phyloP scores from a whole-genome alignment of 1,140 invertebrate species.

The Tetragonula clypearis region DNA sequence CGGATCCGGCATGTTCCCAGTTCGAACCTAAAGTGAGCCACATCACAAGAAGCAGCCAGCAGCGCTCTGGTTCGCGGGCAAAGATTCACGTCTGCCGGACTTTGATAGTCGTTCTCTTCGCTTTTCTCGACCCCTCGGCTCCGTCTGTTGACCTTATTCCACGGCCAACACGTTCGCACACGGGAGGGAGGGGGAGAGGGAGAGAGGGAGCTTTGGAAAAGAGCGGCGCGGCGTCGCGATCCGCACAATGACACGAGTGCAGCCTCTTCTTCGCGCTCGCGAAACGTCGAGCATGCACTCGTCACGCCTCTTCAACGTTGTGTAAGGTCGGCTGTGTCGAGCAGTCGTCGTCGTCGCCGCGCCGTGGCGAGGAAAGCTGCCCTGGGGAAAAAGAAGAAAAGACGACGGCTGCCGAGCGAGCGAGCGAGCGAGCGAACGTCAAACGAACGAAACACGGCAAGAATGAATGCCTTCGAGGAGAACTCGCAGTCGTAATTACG shows the following conservation, averaged over 20 bases:
- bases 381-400: not conserved
- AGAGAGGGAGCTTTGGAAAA: slow-evolving; percentile 17
- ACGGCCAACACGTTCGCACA: slow-evolving; percentile 22
- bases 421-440: not conserved
- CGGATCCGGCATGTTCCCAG: not conserved
- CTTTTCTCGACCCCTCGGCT: not conserved
- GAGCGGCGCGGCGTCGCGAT: slow-evolving; percentile 23
- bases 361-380: not conserved
- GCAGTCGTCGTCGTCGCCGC: not conserved
- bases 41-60: not conserved
- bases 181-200: no score
- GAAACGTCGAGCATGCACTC: slow-evolving; percentile 61
- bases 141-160: slow-evolving; percentile 60
- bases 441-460: slow-evolving; percentile 11
- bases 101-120: not conserved
- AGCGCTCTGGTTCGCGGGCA: not conserved
- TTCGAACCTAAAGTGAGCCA: not conserved
- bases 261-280: slow-evolving; percentile 50
- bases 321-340: slow-evolving; percentile 44
- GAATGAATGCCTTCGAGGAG: not conserved
- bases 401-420: not conserved
- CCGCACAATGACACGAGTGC: slow-evolving; percentile 47
- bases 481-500: slow-evolving; percentile 40
- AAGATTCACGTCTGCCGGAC: slow-evolving; percentile 9
- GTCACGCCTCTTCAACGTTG: slow-evolving; percentile 42